phyloP scores from a whole-genome alignment of 2,113 vertebrate species.

The Heterocephalus glaber region DNA sequence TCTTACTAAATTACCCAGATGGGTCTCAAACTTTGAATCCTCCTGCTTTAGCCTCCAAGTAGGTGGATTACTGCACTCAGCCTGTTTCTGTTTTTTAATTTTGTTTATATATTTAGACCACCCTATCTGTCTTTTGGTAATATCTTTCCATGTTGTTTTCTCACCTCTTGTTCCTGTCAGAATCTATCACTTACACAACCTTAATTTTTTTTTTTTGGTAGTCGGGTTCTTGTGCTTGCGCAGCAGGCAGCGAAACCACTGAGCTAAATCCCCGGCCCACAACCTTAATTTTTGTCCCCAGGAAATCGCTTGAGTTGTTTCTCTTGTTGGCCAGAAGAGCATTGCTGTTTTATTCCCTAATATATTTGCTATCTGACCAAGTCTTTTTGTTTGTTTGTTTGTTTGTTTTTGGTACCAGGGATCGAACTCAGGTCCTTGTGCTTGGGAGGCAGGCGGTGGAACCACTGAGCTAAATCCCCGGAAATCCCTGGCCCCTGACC shows the following conservation, averaged over 20 bases:
- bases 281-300: not conserved
- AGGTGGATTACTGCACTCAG: not conserved
- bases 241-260: too few relatives aligned
- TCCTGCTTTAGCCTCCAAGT: not conserved
- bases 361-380: not conserved
- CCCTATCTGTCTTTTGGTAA: not conserved
- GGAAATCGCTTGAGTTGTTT: not conserved
- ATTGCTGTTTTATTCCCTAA: not conserved
- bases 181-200: not conserved
- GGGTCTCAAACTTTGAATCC: not conserved
- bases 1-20: not conserved
- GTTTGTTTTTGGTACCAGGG: too few relatives aligned
- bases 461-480: too few relatives aligned
- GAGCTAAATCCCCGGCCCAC: too few relatives aligned
- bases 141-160: not conserved
- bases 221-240: too few relatives aligned
- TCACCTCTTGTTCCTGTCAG: not conserved
- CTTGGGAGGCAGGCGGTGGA: too few relatives aligned
- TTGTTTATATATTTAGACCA: too few relatives aligned
- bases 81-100: not conserved
- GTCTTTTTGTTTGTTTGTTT: too few relatives aligned
- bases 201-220: too few relatives aligned
- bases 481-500: too few relatives aligned
- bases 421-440: too few relatives aligned
- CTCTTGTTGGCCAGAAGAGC: not conserved